Base-by-base conservation (phyloP, 2,113 vertebrate genomes). In the Carollia perspicillata region DNA sequence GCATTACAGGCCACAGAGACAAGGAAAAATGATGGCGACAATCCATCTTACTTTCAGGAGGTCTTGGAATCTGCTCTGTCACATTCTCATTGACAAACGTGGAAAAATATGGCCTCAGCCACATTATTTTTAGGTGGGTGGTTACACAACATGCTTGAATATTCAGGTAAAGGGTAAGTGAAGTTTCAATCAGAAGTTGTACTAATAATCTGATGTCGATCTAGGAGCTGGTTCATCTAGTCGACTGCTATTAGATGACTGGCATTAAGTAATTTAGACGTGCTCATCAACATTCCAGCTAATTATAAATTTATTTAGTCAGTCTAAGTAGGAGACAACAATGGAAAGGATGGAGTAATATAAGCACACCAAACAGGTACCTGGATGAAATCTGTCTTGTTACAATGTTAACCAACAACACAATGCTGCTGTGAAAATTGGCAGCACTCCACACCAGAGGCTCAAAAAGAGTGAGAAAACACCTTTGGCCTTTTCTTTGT, bases 1-100 rank as follows among this genome's bases (percentile, higher is more conserved):
- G 63, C 74, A n/a, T 40, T 72, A 85, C 40, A 89, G 72, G 78
- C 8, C 47, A 23, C 37, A 30, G 26, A 93, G 71, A 92, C 35
- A 92, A 65, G 85, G 26, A 65, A 72, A 96, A 92, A 78, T 78
- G 88, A 95, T 40, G 71, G 88, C 26, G 78, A 89, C 18, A 74
- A 93, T 94, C 47, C 53, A 85, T 95, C 81, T 89, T 83, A 47
- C 60, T 78, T 85, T 85, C 20, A 72, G 40, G 66, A 53, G 78
- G 92, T 83, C 83, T 81, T 71, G 12, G 40, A 94, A 93, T 80
- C 44, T 84, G 75, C 40, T 91, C 58, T 77, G 74, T 95, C 94
- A 92, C 35, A 84, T 95, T 95, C 88, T 92, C 66, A 74, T 94
- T 92, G 90, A 90, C 37, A 96, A 90, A 95, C 37, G 47, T 92